Evolutionary conservation across 2,113 vertebrate species (phyloP).

Genomic region (Entelurus aequoreus): DNA sequence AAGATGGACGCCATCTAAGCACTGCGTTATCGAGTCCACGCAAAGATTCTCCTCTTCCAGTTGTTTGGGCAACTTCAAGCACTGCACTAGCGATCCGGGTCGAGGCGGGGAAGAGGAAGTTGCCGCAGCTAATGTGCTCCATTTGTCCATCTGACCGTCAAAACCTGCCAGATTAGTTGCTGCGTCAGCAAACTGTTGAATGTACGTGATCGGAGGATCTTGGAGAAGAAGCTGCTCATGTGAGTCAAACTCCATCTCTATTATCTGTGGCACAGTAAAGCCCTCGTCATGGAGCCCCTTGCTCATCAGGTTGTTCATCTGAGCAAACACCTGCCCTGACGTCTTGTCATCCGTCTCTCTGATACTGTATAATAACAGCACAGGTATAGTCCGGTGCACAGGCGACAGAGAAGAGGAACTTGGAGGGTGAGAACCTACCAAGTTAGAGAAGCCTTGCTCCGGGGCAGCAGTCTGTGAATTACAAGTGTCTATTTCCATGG

Average conservation of each 20-base stretch:
- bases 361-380: conserved; percentile 95
- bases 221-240: conserved; percentile 95
- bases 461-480: conserved; percentile 68
- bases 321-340: conserved; percentile 92
- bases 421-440: conserved; percentile 52
- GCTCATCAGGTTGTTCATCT: conserved; percentile 97
- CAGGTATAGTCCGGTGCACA: conserved; percentile 89
- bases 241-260: conserved; percentile 97
- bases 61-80: conserved; percentile 90
- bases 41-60: conserved; percentile 94
- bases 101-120: conserved; percentile 69
- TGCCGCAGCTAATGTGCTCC: conserved; percentile 79
- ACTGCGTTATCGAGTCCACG: conserved; percentile 94
- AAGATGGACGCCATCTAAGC: conserved; percentile 93
- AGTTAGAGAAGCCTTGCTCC: conserved; percentile 84
- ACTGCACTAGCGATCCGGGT: conserved; percentile 93
- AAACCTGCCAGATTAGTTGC: conserved; percentile 82
- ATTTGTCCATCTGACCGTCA: conserved; percentile 85
- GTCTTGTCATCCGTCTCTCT: conserved; percentile 96
- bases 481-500: conserved; percentile 94
- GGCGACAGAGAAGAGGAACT: conserved; percentile 68
- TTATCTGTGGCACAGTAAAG: conserved; percentile 97
- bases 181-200: conserved; percentile 96
- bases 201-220: conserved; percentile 97
- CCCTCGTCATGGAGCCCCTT: conserved; percentile 97